phyloP scores from a whole-genome alignment of 37 sponge, comb jelly and placozoan genomes.

The Trichoplax adhaerens region DNA sequence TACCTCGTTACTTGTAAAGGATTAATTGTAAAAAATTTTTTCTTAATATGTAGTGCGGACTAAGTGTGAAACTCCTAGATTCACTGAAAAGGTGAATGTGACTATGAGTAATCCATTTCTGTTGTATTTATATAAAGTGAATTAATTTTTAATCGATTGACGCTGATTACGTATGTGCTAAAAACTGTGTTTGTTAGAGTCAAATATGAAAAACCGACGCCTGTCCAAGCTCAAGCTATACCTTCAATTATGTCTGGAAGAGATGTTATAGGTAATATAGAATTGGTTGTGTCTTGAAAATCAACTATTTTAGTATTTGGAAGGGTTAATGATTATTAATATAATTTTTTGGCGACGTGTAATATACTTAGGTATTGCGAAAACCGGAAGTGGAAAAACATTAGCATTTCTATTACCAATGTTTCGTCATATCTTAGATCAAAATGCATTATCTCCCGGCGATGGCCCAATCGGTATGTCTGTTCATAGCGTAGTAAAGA shows the following conservation, averaged over 20 bases:
- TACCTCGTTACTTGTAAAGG: no score
- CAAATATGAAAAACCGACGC: slow-evolving; percentile 78
- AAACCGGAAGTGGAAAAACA: slow-evolving; percentile 97
- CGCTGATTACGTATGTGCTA: no score
- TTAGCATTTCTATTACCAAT: slow-evolving; percentile 89
- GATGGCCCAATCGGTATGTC: slow-evolving; percentile 80
- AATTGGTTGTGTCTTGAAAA: no score
- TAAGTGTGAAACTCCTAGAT: not conserved
- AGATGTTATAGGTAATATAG: slow-evolving; percentile 58
- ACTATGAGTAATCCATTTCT: no score
- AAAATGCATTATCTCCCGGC: slow-evolving; percentile 49
- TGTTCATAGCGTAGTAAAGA: not conserved
- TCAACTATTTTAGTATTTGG: not conserved
- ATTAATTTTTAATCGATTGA: no score
- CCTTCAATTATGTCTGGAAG: slow-evolving; percentile 93
- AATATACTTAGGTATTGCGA: slow-evolving; percentile 36
- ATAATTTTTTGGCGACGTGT: not conserved
- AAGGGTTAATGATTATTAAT: not conserved
- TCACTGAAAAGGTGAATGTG: not conserved
- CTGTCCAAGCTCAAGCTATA: slow-evolving; percentile 90
- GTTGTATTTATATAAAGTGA: no score
- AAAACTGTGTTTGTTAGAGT: no score
- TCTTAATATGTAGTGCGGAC: not conserved
- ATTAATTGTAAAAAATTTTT: not conserved
- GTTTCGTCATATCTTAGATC: slow-evolving; percentile 85